Percentiles rank a stretch among this genome's conserved stretches.
Conservation (phyloP, 1,140 invertebrate genomes). For the Danaus melanippus region DNA sequence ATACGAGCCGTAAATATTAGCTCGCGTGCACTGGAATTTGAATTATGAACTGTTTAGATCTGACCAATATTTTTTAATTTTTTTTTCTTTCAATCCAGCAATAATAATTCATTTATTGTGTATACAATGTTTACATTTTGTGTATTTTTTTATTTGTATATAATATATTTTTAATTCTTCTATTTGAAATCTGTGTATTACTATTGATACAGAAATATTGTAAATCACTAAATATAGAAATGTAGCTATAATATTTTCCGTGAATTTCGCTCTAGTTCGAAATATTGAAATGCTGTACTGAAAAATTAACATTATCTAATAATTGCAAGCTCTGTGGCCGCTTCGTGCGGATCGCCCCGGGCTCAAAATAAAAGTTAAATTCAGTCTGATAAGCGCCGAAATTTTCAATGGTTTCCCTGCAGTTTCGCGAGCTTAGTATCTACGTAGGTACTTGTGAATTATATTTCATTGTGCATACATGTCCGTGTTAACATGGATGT, state of each 20-base stretch:
- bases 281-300: neutral
- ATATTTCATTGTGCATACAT: slow-evolving; percentile 14
- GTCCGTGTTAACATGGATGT: neutral
- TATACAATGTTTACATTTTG: too few relatives aligned
- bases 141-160: too few relatives aligned
- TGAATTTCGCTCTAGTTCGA: too few relatives aligned
- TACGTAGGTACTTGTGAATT: slow-evolving; percentile 7
- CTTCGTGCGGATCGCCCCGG: slow-evolving; percentile 49
- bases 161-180: too few relatives aligned
- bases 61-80: slow-evolving; percentile 7
- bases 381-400: slow-evolving; percentile 56
- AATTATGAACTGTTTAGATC: slow-evolving; percentile 21
- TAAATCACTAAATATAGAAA: too few relatives aligned
- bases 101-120: neutral
- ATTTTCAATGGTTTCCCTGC: slow-evolving; percentile 62
- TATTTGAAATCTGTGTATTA: too few relatives aligned
- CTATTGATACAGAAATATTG: too few relatives aligned
- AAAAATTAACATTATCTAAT: slow-evolving; percentile 17
- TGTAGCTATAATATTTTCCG: too few relatives aligned
- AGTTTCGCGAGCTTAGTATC: slow-evolving; percentile 9
- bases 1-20: slow-evolving; percentile 64
- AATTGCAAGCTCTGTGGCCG: slow-evolving; percentile 28
- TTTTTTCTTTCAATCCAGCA: neutral
- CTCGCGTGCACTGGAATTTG: slow-evolving; percentile 51
- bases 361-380: slow-evolving; percentile 66